Evolutionary conservation across 2,113 vertebrate species (phyloP).

Genomic region (Pseudorhombus dupliciocellatus): DNA sequence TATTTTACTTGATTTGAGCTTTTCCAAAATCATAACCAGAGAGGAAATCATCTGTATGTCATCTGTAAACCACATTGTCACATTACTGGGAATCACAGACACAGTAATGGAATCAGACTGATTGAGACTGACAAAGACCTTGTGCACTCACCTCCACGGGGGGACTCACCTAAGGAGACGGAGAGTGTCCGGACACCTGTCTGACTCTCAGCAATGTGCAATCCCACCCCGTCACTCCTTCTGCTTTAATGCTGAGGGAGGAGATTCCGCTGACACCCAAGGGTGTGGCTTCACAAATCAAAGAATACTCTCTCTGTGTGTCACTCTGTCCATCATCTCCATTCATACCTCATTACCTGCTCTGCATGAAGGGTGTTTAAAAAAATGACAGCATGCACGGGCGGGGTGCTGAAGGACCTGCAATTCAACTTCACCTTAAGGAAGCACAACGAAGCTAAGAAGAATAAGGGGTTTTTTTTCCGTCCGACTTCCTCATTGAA

Average conservation of each 20-base stretch:
- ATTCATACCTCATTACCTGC: background rate
- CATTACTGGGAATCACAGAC: background rate
- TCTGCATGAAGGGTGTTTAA: background rate
- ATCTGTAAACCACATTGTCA: background rate
- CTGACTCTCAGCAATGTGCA: conserved; percentile 18
- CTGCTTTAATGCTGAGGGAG: conserved; percentile 79
- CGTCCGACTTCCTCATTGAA: background rate
- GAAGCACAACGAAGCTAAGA: conserved; percentile 9
- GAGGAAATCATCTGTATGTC: background rate
- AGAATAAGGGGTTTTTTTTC: background rate
- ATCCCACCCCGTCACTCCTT: conserved; percentile 50
- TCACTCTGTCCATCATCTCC: conserved; percentile 14
- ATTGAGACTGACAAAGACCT: background rate
- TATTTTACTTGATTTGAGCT: background rate
- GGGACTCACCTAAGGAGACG: background rate
- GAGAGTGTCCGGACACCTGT: conserved; percentile 24
- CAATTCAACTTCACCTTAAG: conserved; percentile 42
- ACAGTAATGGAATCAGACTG: background rate
- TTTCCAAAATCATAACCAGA: background rate
- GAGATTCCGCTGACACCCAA: conserved; percentile 82
- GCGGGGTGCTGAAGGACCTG: conserved; percentile 55
- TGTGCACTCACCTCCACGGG: conserved; percentile 58
- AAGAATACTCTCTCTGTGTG: conserved; percentile 25
- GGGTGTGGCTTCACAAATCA: conserved; percentile 84
- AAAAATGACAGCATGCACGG: conserved; percentile 16